Percentiles rank a stretch among this genome's conserved stretches.
Conservation (phyloP, 2,888 invertebrate species). For the Cordilura impudica region DNA sequence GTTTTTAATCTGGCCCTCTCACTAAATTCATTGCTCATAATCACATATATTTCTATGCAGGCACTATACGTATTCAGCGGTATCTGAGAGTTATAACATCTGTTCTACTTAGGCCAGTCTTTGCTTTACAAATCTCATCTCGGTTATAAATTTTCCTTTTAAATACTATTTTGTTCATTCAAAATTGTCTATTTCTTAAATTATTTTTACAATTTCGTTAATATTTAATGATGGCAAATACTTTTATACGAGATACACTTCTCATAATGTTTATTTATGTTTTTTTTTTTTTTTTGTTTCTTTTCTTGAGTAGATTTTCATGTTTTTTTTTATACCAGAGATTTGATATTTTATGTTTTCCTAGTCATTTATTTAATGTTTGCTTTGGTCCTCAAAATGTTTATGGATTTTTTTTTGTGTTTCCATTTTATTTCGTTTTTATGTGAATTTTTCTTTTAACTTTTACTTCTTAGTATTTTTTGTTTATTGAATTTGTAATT, state of each 20-base stretch:
- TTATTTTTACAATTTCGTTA: conserved; percentile 14
- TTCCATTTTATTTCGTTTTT: conserved; percentile 43
- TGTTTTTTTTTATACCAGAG: conserved; percentile 49
- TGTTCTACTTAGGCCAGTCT: too few species aligned
- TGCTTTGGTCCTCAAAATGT: conserved; percentile 55
- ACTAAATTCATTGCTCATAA: too few species aligned
- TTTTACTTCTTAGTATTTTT: neutral
- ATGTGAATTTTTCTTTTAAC: conserved; percentile 3
- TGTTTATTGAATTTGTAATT: too few species aligned
- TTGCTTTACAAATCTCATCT: too few species aligned
- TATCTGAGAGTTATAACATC: too few species aligned
- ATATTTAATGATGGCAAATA: conserved; percentile 10
- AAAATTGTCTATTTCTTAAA: neutral
- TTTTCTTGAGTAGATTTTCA: conserved; percentile 52
- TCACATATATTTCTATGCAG: too few species aligned
- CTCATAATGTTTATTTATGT: neutral
- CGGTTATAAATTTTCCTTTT: neutral
- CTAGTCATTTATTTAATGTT: conserved; percentile 59
- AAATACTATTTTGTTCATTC: neutral
- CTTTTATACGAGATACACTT: neutral
- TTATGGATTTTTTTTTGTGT: conserved; percentile 32
- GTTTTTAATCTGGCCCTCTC: too few species aligned
- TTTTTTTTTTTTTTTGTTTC: neutral
- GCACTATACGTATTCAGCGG: too few species aligned
- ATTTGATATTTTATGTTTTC: conserved; percentile 46